Base-by-base conservation (phyloP, 35 echinoderm and acorn worm genomes). In the Strongylocentrotus purpuratus region DNA sequence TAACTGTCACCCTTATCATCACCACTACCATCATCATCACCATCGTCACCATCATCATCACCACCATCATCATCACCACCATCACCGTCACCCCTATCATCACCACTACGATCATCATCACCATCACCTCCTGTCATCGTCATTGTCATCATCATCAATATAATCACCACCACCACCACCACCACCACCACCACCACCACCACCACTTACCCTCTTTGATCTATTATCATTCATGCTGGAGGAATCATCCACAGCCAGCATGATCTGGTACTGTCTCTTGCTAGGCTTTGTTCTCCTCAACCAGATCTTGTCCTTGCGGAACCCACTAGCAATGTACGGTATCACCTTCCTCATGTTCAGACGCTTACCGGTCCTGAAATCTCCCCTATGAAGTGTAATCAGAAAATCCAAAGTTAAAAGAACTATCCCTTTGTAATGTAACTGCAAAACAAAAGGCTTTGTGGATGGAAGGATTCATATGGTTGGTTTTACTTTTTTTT, bases 321-420 rank as follows among this genome's bases (percentile, higher is more conserved):
- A 99, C 8, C 97, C 97, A 65, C 98, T 99, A 4, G 98, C 98
- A 33, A 99, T 99, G 94, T 99, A 99, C 4, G 98, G 98, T 28
- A 99, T 99, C 89, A 99, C 98, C 88, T 99, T 99, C 5, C 98
- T 94, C 98, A 99, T 99, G 94, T 99, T 99, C 94, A 99, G 95
- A 22, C 98, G 95, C 52, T 99, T 99, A 14, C 98, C 98, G 20
- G 97, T 99, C 12, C 97, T 95, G 47, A 95, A 98, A 47, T 98
- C 97, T 70, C 98, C 98, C 47, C 97, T 99, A 41, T 0, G 59
- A 71, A 90, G 32, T 28, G 31, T 7, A 78, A 18, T 78, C 65
- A 95, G 52, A 94, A 20, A 95, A 78, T 12, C 50, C 65, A 78
- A 78, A 8, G 20, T 78, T 78, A 4, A 78, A 28, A 28, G 65